A percentile compares a stretch with the other conserved stretches of the same genome.
phyloP scores from a whole-genome alignment of 1,140 invertebrate species.

The Lordiphosa clarofinis region DNA sequence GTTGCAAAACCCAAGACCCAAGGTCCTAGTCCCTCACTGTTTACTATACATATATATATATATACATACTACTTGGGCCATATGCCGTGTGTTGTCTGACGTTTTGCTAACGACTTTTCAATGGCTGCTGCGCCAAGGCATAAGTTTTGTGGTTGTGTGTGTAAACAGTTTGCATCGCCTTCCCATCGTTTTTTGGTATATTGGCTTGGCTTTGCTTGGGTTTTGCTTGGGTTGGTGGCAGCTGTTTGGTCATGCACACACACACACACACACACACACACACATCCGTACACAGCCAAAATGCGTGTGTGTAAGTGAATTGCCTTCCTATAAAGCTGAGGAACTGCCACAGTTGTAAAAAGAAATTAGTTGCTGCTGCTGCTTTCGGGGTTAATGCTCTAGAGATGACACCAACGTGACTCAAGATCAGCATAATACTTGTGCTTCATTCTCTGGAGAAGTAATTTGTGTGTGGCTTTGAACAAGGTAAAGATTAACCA shows the following conservation, averaged over 20 bases:
- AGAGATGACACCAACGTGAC: slow-evolving; percentile 5
- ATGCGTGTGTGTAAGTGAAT: background rate
- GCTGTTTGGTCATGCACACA: slow-evolving; percentile 63
- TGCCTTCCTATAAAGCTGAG: slow-evolving; percentile 60
- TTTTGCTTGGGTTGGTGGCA: slow-evolving; percentile 32
- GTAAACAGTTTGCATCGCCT: slow-evolving; percentile 52
- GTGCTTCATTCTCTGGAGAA: no score
- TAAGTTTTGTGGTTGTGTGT: slow-evolving; percentile 59
- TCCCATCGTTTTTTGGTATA: slow-evolving; percentile 40
- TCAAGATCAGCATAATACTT: background rate
- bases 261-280: slow-evolving; percentile 13
- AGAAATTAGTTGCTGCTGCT: slow-evolving; percentile 64
- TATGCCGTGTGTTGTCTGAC: slow-evolving; percentile 60
- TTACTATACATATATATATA: no score
- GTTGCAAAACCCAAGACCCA: slow-evolving; percentile 30
- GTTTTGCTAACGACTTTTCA: slow-evolving; percentile 76
- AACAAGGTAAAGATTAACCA: no score
- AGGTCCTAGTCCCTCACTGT: slow-evolving; percentile 4
- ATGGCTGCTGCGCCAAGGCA: slow-evolving; percentile 59
- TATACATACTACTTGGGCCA: slow-evolving; percentile 17
- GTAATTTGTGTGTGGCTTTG: no score
- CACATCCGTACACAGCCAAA: background rate
- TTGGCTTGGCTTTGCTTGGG: slow-evolving; percentile 46
- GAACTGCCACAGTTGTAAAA: slow-evolving; percentile 68
- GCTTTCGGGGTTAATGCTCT: background rate